Percentiles rank a stretch among this genome's conserved stretches.
phyloP scores from a whole-genome alignment of 1,140 invertebrate species.

The Archivesica marissinica region DNA sequence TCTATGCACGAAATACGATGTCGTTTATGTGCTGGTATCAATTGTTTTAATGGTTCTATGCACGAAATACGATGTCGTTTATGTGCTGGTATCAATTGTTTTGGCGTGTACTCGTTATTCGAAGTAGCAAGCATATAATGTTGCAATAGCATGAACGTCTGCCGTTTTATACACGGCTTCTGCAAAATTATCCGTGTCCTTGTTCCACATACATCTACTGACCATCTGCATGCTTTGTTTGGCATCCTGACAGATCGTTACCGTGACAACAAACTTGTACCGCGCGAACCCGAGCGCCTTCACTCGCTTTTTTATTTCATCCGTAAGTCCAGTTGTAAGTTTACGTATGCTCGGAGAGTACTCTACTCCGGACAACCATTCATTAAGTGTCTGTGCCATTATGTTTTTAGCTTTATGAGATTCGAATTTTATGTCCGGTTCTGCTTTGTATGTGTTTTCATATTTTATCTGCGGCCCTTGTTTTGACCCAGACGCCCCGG shows the following conservation, averaged over 20 bases:
- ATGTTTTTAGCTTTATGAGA: constrained; percentile 70
- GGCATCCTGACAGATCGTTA: constrained; percentile 79
- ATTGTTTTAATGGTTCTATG: too few species aligned
- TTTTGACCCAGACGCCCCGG: constrained; percentile 62
- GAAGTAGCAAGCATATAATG: constrained; percentile 81
- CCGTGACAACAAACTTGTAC: constrained; percentile 80
- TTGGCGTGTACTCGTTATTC: constrained; percentile 69
- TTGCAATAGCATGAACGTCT: constrained; percentile 79
- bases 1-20: too few species aligned
- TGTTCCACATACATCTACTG: constrained; percentile 81
- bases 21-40: too few species aligned
- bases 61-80: too few species aligned
- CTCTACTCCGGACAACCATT: constrained; percentile 74
- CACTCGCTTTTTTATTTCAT: constrained; percentile 78
- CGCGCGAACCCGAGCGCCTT: constrained; percentile 76
- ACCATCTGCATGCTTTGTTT: constrained; percentile 77
- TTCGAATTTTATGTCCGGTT: constrained; percentile 74
- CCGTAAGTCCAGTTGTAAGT: constrained; percentile 73
- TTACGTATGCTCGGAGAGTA: constrained; percentile 75
- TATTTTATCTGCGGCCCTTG: constrained; percentile 61
- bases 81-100: too few species aligned
- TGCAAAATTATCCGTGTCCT: constrained; percentile 80
- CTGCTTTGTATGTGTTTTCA: constrained; percentile 77
- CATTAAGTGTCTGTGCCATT: constrained; percentile 71
- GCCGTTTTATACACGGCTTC: constrained; percentile 74